Percentiles rank a stretch among this genome's conserved stretches.
Conservation (phyloP, 2,113 vertebrate genomes). For the Lepus americanus region DNA sequence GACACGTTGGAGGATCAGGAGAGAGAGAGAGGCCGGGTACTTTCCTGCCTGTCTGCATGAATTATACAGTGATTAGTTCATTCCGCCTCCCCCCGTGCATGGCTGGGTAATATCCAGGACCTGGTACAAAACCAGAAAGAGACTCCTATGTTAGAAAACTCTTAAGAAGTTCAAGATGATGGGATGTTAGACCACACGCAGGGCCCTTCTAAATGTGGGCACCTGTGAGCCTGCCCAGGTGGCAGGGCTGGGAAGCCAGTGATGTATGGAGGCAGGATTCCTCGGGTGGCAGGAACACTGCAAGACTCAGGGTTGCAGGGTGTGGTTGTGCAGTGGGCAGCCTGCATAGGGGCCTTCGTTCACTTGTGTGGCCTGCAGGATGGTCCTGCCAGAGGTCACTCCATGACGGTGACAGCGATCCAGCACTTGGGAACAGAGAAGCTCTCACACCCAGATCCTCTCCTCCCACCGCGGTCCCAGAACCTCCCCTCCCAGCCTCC, state of each 20-base stretch:
- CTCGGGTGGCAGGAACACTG: neutral
- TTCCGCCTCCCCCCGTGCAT: neutral
- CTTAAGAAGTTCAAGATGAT: neutral
- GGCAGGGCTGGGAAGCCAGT: fast-evolving
- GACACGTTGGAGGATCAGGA: neutral
- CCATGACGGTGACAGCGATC: neutral
- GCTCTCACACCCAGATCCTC: neutral
- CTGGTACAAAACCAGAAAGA: neutral
- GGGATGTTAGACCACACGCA: neutral
- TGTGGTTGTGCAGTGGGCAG: neutral
- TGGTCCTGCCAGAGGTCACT: neutral
- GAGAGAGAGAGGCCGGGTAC: too few species aligned
- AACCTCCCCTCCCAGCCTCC: neutral
- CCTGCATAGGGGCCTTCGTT: neutral
- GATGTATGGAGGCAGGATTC: neutral
- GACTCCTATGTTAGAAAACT: neutral
- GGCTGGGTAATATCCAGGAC: neutral
- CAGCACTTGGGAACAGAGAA: neutral
- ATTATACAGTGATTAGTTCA: neutral
- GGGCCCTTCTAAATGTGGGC: neutral
- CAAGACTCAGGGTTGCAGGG: neutral
- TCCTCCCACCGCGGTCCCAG: neutral
- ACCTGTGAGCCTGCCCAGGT: neutral
- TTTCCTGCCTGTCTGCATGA: neutral
- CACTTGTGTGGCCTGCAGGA: fast-evolving